phyloP scores from a whole-genome alignment of 1,140 invertebrate genomes.

The Semibalanus balanoides region DNA sequence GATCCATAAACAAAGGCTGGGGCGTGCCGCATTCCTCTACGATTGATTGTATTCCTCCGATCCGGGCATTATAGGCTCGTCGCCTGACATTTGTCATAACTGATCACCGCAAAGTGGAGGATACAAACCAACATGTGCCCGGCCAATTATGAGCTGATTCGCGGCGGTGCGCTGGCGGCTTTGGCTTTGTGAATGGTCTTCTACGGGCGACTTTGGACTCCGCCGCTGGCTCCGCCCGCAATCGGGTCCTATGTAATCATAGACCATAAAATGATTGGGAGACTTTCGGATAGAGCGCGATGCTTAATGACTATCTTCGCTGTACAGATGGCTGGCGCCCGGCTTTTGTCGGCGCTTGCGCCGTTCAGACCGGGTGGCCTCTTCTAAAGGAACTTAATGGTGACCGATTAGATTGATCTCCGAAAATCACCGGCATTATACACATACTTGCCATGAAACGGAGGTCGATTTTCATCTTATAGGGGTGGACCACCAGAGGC shows the following conservation, averaged over 20 bases:
- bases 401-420: slow-evolving; percentile 2
- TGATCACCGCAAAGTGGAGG: slow-evolving; percentile 1
- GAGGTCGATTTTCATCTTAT: neutral
- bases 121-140: neutral
- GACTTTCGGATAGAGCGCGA: neutral
- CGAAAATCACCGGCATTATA: neutral
- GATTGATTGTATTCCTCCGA: neutral
- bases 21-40: neutral
- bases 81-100: neutral
- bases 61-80: neutral
- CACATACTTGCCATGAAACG: neutral
- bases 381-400: neutral
- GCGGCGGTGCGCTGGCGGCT: neutral
- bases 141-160: neutral
- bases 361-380: neutral
- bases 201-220: neutral
- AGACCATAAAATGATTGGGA: slow-evolving; percentile 1
- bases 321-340: neutral
- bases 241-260: neutral
- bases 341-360: neutral
- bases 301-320: neutral
- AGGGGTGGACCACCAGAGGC: neutral
- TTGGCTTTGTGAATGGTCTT: neutral
- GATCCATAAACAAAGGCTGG: neutral
- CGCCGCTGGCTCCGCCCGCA: neutral